Conservation (phyloP, 2,888 invertebrate genomes). For the Mesoligia furuncula region DNA sequence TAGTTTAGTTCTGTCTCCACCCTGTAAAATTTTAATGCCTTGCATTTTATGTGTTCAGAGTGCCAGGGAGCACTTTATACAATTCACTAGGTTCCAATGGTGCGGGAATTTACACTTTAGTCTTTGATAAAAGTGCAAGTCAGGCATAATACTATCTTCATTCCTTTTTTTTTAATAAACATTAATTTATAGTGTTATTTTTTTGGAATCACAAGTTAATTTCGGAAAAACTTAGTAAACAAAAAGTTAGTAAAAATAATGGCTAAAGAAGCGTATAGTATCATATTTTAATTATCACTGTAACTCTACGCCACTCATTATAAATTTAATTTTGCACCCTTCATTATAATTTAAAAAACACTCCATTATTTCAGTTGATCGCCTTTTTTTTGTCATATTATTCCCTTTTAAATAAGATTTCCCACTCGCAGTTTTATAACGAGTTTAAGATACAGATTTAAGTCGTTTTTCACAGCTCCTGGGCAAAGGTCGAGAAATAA, state of each 20-base stretch:
- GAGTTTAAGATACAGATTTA: neutral
- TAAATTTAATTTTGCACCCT: neutral
- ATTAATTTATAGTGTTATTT: neutral
- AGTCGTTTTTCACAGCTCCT: neutral
- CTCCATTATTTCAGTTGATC: too few species aligned
- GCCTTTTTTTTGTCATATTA: neutral
- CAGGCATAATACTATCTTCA: neutral
- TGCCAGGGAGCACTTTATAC: constrained; percentile 30
- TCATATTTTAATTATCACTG: constrained; percentile 14
- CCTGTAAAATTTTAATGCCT: constrained; percentile 57
- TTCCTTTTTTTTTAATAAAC: neutral
- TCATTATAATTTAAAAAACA: constrained; percentile 13
- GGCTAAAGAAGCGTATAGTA: neutral
- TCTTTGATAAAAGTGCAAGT: neutral
- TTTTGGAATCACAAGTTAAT: neutral
- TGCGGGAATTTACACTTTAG: neutral
- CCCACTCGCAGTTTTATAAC: too few species aligned
- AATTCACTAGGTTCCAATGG: constrained; percentile 29
- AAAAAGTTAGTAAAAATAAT: too few species aligned
- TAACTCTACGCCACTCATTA: constrained; percentile 20
- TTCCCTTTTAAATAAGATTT: neutral
- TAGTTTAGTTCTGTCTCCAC: constrained; percentile 8
- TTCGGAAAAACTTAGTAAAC: neutral
- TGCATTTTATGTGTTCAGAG: constrained; percentile 46
- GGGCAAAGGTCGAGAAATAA: neutral